phyloP scores from a whole-genome alignment of 92 coral and sea anemone genomes.

The Epizoanthus ramosus region DNA sequence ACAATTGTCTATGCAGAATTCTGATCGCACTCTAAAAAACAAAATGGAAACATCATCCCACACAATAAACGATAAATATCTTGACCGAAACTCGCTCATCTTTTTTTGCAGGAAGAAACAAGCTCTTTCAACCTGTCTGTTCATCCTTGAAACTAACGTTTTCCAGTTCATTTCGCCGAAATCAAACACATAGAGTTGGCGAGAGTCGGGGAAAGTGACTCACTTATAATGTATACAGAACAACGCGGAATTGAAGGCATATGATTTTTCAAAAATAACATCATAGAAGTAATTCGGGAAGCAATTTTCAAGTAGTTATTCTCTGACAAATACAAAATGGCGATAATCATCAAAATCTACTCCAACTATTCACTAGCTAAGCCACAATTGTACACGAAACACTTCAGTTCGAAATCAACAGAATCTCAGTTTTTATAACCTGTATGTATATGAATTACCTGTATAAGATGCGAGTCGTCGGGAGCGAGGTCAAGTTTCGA shows the following conservation, averaged over 20 bases:
- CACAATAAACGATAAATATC: background rate
- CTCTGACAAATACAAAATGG: too few species aligned
- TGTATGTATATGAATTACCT: constrained; percentile 2
- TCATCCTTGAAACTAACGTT: too few species aligned
- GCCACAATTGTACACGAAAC: background rate
- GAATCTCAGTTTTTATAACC: too few species aligned
- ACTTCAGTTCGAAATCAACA: background rate
- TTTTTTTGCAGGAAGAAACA: background rate
- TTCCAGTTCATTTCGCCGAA: background rate
- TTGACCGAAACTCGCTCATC: background rate
- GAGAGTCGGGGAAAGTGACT: background rate
- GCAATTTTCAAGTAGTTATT: too few species aligned
- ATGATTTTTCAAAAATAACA: too few species aligned
- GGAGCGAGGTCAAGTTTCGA: constrained; percentile 2
- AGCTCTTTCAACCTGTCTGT: background rate
- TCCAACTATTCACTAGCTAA: too few species aligned
- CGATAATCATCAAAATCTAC: too few species aligned
- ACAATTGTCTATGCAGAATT: too few species aligned
- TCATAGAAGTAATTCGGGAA: too few species aligned
- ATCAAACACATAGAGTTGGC: background rate
- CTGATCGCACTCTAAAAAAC: too few species aligned
- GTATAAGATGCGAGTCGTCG: constrained; percentile 24
- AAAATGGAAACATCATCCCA: background rate
- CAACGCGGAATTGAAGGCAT: too few species aligned
- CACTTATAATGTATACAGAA: too few species aligned